Evolutionary conservation across 2,113 vertebrate genomes (phyloP).

Genomic region (Athene cunicularia): DNA sequence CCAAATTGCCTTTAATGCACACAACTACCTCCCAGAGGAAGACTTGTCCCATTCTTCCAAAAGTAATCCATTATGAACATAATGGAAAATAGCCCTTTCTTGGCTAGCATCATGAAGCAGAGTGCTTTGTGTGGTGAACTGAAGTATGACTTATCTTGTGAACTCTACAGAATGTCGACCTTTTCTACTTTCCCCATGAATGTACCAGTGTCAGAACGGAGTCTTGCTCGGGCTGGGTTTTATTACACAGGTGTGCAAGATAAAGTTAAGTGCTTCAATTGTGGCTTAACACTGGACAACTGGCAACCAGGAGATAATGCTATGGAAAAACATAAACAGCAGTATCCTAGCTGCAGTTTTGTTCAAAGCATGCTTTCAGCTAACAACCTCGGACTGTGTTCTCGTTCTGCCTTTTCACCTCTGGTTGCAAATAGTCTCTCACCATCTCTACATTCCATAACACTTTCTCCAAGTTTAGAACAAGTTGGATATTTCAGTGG

Average conservation of each 20-base stretch:
- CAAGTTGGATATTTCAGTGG: constrained; percentile 83
- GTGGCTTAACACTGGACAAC: constrained; percentile 87
- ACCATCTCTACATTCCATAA: constrained; percentile 30
- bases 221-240: constrained; percentile 92
- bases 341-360: constrained; percentile 89
- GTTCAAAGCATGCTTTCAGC: constrained; percentile 81
- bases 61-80: constrained; percentile 81
- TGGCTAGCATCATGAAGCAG: constrained; percentile 81
- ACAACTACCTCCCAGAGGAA: constrained; percentile 89
- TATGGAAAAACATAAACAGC: constrained; percentile 86
- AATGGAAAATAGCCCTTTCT: constrained; percentile 80
- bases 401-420: constrained; percentile 81
- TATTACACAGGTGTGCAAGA: constrained; percentile 92
- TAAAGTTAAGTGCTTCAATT: constrained; percentile 91
- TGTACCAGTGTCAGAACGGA: constrained; percentile 83
- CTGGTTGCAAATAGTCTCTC: constrained; percentile 58
- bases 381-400: constrained; percentile 77
- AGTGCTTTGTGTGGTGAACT: constrained; percentile 76
- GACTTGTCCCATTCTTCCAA: constrained; percentile 79
- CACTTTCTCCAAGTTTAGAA: constrained; percentile 72
- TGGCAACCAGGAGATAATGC: constrained; percentile 93
- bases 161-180: constrained; percentile 92
- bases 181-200: constrained; percentile 85
- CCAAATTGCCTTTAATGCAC: constrained; percentile 69
- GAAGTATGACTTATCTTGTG: constrained; percentile 91